phyloP scores from a whole-genome alignment of 1,140 invertebrate species.

The Proctacanthus coquilletti region DNA sequence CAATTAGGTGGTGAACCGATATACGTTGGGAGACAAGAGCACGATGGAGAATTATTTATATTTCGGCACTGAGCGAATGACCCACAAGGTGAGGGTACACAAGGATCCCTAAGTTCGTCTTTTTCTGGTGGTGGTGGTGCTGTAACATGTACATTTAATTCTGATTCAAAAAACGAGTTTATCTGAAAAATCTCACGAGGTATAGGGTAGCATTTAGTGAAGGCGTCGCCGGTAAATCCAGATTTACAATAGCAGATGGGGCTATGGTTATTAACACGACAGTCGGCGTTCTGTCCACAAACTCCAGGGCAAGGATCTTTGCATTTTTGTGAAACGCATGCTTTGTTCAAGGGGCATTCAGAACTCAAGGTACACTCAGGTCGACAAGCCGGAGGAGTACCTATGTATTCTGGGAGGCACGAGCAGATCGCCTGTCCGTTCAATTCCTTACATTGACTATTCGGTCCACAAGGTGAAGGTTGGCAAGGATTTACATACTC shows the following conservation, averaged over 20 bases:
- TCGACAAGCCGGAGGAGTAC: conserved; percentile 56
- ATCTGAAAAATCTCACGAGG: conserved; percentile 34
- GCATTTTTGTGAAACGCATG: conserved; percentile 70
- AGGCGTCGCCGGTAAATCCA: conserved; percentile 69
- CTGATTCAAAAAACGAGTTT: conserved; percentile 34
- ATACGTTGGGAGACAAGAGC: conserved; percentile 56
- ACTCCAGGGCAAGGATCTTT: conserved; percentile 68
- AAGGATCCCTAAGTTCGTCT: conserved; percentile 51
- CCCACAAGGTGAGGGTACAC: conserved; percentile 63
- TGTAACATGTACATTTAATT: conserved; percentile 45
- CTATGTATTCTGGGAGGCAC: conserved; percentile 58
- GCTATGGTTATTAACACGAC: conserved; percentile 68
- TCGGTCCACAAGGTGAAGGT: conserved; percentile 45
- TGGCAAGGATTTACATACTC: conserved; percentile 48
- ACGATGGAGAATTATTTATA: conserved; percentile 48
- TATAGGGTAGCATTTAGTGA: conserved; percentile 46
- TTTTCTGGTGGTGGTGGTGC: conserved; percentile 29
- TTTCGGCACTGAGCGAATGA: conserved; percentile 59
- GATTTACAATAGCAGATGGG: conserved; percentile 63
- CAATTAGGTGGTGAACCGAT: conserved; percentile 58
- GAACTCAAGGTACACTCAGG: conserved; percentile 69
- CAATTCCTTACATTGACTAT: conserved; percentile 53
- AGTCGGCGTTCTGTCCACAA: conserved; percentile 63
- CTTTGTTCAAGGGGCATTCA: conserved; percentile 60
- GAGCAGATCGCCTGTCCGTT: conserved; percentile 63